These are phyloP conservation scores for Pyrrhosoma nymphula DNA, from an alignment of 2,888 invertebrate species.

Conservation along the genomic window DNA sequence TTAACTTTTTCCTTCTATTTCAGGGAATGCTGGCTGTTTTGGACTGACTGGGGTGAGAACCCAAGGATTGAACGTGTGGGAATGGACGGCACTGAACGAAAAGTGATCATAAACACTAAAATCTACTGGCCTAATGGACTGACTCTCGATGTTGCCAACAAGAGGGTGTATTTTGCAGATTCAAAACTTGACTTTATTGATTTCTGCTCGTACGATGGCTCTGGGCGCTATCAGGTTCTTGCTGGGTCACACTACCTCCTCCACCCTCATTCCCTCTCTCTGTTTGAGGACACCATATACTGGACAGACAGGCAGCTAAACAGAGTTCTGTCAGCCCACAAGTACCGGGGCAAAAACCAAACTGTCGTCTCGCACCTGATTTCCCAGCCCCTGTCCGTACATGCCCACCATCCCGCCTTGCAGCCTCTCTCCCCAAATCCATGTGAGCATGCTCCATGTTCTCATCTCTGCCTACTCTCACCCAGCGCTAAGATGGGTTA, in stretches of 20 bases:
- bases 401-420: constrained; percentile 95
- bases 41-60: constrained; percentile 99
- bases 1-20: constrained; percentile 47
- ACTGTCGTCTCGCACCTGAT: constrained; percentile 96
- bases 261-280: constrained; percentile 96
- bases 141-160: constrained; percentile 96
- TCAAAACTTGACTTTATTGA: constrained; percentile 98
- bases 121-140: constrained; percentile 99
- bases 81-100: constrained; percentile 95
- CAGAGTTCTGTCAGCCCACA: constrained; percentile 93
- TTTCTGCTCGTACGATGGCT: constrained; percentile 97
- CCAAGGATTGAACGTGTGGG: constrained; percentile 97
- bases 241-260: constrained; percentile 94
- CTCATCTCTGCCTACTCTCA: constrained; percentile 95
- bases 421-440: constrained; percentile 90
- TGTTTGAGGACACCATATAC: constrained; percentile 97
- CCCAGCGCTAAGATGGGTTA: constrained; percentile 86
- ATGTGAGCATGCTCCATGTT: constrained; percentile 87
- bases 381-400: constrained; percentile 96
- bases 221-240: constrained; percentile 90
- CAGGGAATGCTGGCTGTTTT: constrained; percentile 92
- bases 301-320: constrained; percentile 98
- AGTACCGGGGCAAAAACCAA: constrained; percentile 94
- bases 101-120: constrained; percentile 93
- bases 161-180: constrained; percentile 97